Base-by-base conservation (phyloP, 2,113 vertebrate species). In the Neogale vison region DNA sequence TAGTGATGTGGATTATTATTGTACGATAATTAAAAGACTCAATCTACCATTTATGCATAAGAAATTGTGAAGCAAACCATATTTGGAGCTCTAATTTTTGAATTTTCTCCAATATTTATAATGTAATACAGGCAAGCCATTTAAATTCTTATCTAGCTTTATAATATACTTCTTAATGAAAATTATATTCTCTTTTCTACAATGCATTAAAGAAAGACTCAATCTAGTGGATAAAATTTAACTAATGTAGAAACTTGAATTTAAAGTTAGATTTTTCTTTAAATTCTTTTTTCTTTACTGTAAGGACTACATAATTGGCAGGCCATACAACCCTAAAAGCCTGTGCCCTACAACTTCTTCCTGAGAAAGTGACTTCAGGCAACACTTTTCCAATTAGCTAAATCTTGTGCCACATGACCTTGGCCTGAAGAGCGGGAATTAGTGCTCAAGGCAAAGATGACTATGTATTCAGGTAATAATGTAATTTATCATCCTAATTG, bases 51-150 rank as follows among this genome's bases (percentile, higher is more conserved):
- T 80, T 93, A 90, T 72, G 17, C 31, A 42, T 67, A 79, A 86
- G 26, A 82, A 47, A 87, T 55, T 29, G 24, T 92, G 83, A 92
- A 92, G 80, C 2, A 45, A 87, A 50, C 4, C 61, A 71, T 95
- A 42, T 96, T 74, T 76, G 11, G 26, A 72, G 12, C 18, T 69
- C 72, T 93, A 90, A 84, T 83, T 96, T 79, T 80, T 36, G 36
- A 92, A 71, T 94, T 76, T 90, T 94, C 61, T 96, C 74, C 92
- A 72, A 34, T 92, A 95, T 77, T 81, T 95, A 83, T 91, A 85
- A 94, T 36, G 12, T 13, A 76, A 93, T 55, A 82, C 9, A 83
- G 14, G 11, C 52, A 92, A 90, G 13, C 14, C 55, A 93, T 29
- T 93, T 94, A 85, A 93, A 77, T 89, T 92, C 26, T 13, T 90